A percentile compares a stretch with the other conserved stretches of the same genome.
phyloP scores from a whole-genome alignment of 2,113 vertebrate genomes.

The Pelecanoides urinatrix region DNA sequence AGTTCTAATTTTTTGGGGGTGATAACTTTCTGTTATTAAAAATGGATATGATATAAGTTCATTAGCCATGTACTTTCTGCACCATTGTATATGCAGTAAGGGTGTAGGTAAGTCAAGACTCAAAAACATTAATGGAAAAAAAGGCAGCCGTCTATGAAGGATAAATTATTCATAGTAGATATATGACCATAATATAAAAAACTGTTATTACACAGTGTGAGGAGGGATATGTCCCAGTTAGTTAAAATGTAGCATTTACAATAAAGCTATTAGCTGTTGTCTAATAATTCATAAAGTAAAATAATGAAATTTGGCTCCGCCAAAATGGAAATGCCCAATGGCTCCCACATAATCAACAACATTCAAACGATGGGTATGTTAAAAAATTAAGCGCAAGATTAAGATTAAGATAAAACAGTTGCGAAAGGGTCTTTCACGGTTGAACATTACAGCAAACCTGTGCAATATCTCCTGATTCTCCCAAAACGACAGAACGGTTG shows the following conservation, averaged over 20 bases:
- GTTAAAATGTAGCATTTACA: neutral
- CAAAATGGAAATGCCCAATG: neutral
- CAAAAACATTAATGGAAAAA: neutral
- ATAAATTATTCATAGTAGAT: neutral
- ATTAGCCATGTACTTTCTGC: neutral
- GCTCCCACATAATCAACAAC: neutral
- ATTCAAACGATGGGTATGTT: neutral
- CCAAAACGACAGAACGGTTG: fast-evolving
- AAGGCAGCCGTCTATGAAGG: neutral
- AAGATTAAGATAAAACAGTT: neutral
- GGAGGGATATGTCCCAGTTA: neutral
- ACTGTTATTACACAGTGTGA: neutral
- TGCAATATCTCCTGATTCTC: neutral
- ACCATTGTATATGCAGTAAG: fast-evolving
- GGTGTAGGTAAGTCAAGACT: neutral
- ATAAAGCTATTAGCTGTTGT: neutral
- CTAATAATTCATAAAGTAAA: neutral
- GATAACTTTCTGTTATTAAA: neutral
- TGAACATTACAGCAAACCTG: neutral
- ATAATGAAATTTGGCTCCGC: neutral
- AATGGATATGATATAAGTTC: neutral
- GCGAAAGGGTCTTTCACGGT: neutral
- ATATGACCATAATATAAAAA: neutral
- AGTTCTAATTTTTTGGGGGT: neutral
- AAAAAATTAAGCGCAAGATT: neutral